Percentiles rank a stretch among this genome's conserved stretches.
These are phyloP conservation scores for Coregonus ussuriensis DNA, from an alignment of 2,797 vertebrate genomes.

Conservation along the genomic window DNA sequence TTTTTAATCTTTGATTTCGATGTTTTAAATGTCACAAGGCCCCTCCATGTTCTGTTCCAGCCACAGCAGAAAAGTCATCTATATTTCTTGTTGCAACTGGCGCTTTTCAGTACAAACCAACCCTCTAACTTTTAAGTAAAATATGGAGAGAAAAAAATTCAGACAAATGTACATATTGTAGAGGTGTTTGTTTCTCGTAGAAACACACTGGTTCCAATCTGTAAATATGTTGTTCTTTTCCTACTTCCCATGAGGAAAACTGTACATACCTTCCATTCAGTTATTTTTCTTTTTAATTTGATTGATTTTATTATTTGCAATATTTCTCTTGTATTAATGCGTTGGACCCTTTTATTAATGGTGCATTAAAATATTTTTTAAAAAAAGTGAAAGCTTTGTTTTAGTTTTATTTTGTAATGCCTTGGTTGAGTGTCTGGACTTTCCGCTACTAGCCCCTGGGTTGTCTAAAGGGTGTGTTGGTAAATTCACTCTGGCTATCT, in stretches of 20 bases:
- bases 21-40: conserved; percentile 46
- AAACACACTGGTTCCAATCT: conserved; percentile 82
- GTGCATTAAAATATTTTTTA: conserved; percentile 90
- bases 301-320: conserved; percentile 86
- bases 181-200: conserved; percentile 87
- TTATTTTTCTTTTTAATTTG: conserved; percentile 78
- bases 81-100: conserved; percentile 67
- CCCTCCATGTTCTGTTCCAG: conserved; percentile 48
- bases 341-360: conserved; percentile 87
- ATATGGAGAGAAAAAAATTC: conserved; percentile 42
- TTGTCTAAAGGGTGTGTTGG: too few relatives aligned
- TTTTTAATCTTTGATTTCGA: conserved; percentile 44
- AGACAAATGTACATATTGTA: conserved; percentile 83
- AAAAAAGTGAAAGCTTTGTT: conserved; percentile 58
- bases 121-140: conserved; percentile 64
- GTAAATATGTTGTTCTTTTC: conserved; percentile 83
- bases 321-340: conserved; percentile 88
- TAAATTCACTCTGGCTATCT: too few relatives aligned
- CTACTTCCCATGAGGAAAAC: conserved; percentile 73
- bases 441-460: background rate
- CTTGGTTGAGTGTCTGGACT: background rate
- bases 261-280: conserved; percentile 84
- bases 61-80: conserved; percentile 61
- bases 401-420: background rate
- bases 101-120: conserved; percentile 72